Base-by-base conservation (phyloP, 2,888 invertebrate genomes). In the Amphipoea oculea region DNA sequence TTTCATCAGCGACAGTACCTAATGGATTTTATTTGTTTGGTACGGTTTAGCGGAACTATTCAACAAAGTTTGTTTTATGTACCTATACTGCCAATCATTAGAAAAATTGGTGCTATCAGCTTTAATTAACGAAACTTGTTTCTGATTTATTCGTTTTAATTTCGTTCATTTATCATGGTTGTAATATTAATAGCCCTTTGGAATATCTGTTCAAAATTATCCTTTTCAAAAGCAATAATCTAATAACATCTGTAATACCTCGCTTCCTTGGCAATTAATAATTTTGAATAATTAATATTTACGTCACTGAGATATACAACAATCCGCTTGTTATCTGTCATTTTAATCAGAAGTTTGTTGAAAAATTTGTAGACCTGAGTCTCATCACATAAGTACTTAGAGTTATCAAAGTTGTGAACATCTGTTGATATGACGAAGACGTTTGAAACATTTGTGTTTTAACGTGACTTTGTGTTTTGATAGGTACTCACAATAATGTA, bases 231-330 rank as follows among this genome's bases (percentile, higher is more conserved):
- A 57, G 75, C 75, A 75, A 77, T 86, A 74, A 88, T 79, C 65
- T 73, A 85, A 82, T 88, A 79, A 78, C 72, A 81, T 85, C 29
- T 76, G 2, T 51, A 76, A 86, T 76, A 65, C 69, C 40, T 51
- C 60, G 68, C 66, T 81, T 68, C 68, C 69, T 79, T 57, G 42
- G 70, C 69, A 86, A 86, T 86, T 88, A 78, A 82, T 86, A 48
- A 86, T 78, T 60, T 23, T 68, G 67, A 78, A 57, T 88, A 14
- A 87, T 79, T 82, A 76, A 78, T 77, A 78, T 79, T 84, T 76
- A 76, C 87, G 87, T 88, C 87, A 79, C 69, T 70, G 62, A 76
- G 87, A 79, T 81, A 84, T 67, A 69, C 40, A 73, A 84, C 74
- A 84, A 88, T 78, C 76, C 54, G 74, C 67, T 76, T 73, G 54